Base-by-base conservation (phyloP, 2,888 invertebrate genomes). In the Mythimna ferrago region DNA sequence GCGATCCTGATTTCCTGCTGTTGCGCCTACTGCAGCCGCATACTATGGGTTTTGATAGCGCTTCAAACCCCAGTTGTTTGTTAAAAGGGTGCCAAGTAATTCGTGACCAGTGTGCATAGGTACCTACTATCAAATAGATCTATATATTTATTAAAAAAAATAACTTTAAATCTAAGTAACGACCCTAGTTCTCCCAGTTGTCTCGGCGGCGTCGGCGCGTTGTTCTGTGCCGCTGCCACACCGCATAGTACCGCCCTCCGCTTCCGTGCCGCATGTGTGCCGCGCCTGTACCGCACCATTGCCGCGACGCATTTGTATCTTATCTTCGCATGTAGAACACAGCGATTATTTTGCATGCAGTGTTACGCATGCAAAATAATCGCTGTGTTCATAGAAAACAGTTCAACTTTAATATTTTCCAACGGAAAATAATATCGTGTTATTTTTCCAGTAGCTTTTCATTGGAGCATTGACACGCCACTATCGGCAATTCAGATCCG, bases 191-290 rank as follows among this genome's bases (percentile, higher is more conserved):
- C 11, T 9, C 1, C 32, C 26, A 60, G 16, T 21, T 41, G 57
- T 38, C 19, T 61, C 64, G 64, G n/a, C 21, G 60, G 62, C 66
- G 72, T 35, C 83, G 85, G 83, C 72, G 80, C 76, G 78, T 79
- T 83, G 83, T 86, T 79, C 70, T 68, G 64, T 73, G 58, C 58
- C 66, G 44, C 35, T 14, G 63, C 73, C 71, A 26, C 71, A 58
- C 71, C 65, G 67, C 67, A 41, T 6, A 6, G 48, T 19, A 6
- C 16, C 48, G 48, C 19, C 6, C 16, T 0, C 16, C 48, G 48
- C 19, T 48, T 16, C 51, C 62, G 66, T 38, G 32, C 57, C 69
- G 44, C 70, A 19, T 11, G 32, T 41, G 51, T 11, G 38, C 70
- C 54, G 57, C 78, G 1, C 32, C 41, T 19, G 35, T 54, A 0